Evolutionary conservation across 1,140 invertebrate genomes (phyloP).

Genomic region (Lycorma delicatula): DNA sequence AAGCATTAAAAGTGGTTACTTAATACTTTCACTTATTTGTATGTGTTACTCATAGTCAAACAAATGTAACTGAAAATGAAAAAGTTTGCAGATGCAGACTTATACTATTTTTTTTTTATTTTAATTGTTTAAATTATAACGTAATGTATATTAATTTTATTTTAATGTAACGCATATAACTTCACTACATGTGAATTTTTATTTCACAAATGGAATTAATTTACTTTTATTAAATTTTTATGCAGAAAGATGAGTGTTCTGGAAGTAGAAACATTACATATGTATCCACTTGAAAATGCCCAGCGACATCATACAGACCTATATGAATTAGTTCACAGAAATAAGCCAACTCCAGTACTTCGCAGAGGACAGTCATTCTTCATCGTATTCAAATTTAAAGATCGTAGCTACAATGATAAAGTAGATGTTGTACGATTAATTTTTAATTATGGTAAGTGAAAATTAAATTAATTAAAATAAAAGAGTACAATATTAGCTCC

Average conservation of each 20-base stretch:
- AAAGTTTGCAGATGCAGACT: no score
- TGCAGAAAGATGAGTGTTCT: not conserved
- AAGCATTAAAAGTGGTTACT: no score
- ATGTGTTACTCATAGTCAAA: no score
- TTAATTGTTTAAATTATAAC: no score
- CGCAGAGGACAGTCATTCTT: slow-evolving; percentile 55
- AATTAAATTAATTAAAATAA: no score
- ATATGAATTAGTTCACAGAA: slow-evolving; percentile 48
- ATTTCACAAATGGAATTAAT: not conserved
- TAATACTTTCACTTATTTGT: no score
- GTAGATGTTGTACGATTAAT: slow-evolving; percentile 48
- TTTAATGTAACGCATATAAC: no score
- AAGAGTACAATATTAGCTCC: not conserved
- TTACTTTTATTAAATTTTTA: not conserved
- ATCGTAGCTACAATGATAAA: slow-evolving; percentile 41
- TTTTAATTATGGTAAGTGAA: slow-evolving; percentile 50
- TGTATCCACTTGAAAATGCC: slow-evolving; percentile 52
- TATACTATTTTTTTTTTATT: no score
- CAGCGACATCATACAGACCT: slow-evolving; percentile 50
- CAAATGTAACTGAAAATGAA: no score
- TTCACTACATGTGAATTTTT: no score
- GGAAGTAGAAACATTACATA: slow-evolving; percentile 46
- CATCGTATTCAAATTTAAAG: slow-evolving; percentile 46
- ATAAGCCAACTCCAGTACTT: slow-evolving; percentile 45
- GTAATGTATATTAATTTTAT: no score